phyloP scores from a whole-genome alignment of 2,888 invertebrate species.

The Hesperia comma region DNA sequence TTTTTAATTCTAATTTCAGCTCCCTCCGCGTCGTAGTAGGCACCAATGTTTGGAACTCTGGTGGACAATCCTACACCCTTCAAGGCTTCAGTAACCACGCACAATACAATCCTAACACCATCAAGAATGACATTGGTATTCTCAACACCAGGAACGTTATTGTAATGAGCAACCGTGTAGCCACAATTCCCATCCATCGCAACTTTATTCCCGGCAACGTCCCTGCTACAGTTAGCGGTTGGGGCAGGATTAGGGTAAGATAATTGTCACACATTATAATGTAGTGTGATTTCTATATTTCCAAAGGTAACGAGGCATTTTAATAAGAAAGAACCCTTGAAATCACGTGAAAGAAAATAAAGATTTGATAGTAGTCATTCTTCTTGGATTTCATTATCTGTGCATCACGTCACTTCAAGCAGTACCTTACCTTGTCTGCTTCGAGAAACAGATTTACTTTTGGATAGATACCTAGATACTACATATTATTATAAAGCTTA shows the following conservation, averaged over 20 bases:
- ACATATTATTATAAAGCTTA: too few species aligned
- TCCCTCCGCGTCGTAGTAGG: slow-evolving; percentile 58
- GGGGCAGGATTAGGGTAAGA: not conserved
- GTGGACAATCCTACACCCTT: slow-evolving; percentile 52
- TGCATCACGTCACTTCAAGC: too few species aligned
- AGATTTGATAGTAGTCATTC: too few species aligned
- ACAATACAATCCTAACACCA: slow-evolving; percentile 48
- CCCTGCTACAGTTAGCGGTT: not conserved
- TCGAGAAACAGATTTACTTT: too few species aligned
- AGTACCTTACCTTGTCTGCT: too few species aligned
- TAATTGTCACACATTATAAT: too few species aligned
- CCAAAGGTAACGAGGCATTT: too few species aligned
- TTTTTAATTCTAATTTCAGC: slow-evolving; percentile 43
- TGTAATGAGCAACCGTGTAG: not conserved
- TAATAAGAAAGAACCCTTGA: too few species aligned
- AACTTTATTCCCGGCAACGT: not conserved
- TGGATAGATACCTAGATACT: too few species aligned
- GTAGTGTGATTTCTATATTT: too few species aligned
- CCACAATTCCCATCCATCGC: not conserved
- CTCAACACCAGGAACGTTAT: not conserved
- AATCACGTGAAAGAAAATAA: too few species aligned
- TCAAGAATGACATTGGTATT: slow-evolving; percentile 53
- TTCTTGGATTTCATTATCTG: too few species aligned
- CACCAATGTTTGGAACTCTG: slow-evolving; percentile 61
- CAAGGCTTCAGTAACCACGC: slow-evolving; percentile 58